phyloP scores from a whole-genome alignment of 2,888 invertebrate genomes.

The Sarcophaga subvicina region DNA sequence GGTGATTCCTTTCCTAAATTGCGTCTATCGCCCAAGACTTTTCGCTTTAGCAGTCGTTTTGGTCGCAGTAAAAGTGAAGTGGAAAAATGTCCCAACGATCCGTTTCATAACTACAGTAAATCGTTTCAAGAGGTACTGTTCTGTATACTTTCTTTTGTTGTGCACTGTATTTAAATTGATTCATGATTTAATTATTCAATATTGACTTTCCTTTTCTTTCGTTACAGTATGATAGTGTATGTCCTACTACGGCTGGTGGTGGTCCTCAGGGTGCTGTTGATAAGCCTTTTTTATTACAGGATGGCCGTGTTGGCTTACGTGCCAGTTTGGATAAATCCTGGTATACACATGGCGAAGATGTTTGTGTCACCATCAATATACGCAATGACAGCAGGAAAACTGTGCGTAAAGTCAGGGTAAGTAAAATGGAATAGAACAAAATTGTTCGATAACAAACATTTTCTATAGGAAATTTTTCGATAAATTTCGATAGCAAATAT shows the following conservation, averaged over 20 bases:
- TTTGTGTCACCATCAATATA: constrained; percentile 88
- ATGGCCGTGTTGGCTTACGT: constrained; percentile 90
- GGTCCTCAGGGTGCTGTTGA: constrained; percentile 88
- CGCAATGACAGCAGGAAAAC: constrained; percentile 93
- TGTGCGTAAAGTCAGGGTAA: constrained; percentile 91
- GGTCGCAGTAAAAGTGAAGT: constrained; percentile 81
- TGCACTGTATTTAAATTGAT: too few relatives aligned
- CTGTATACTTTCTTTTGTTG: too few relatives aligned
- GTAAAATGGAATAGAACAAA: constrained; percentile 64
- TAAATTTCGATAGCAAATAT: too few relatives aligned
- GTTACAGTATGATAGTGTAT: constrained; percentile 71
- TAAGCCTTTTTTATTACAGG: constrained; percentile 93
- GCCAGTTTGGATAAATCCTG: constrained; percentile 91
- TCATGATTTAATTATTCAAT: too few relatives aligned
- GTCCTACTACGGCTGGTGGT: constrained; percentile 76
- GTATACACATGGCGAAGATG: constrained; percentile 92
- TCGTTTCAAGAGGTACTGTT: constrained; percentile 80
- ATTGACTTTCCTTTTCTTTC: neutral
- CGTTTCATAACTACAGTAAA: constrained; percentile 80
- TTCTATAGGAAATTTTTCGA: too few relatives aligned
- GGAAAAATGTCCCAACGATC: constrained; percentile 79
- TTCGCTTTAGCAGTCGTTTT: constrained; percentile 81
- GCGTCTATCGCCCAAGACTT: constrained; percentile 80
- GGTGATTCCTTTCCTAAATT: constrained; percentile 80
- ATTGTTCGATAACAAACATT: neutral